phyloP scores from a whole-genome alignment of 2,888 invertebrate genomes.

The Spilosoma lubricipeda region DNA sequence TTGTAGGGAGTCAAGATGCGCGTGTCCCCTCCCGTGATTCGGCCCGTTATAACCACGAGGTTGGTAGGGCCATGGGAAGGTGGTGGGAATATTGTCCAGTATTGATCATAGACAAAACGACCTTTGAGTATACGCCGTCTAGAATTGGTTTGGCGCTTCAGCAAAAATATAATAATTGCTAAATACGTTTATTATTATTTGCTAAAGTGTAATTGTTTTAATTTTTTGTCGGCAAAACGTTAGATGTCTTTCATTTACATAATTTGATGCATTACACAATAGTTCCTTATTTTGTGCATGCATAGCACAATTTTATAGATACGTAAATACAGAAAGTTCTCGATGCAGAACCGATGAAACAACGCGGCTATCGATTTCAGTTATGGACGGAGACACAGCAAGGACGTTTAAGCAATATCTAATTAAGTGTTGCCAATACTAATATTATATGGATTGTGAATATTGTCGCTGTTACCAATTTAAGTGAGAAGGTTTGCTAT shows the following conservation, averaged over 20 bases:
- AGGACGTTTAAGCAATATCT: conserved; percentile 27
- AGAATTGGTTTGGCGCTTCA: neutral
- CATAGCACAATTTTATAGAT: neutral
- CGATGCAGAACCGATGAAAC: conserved; percentile 5
- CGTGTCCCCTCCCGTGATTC: no score
- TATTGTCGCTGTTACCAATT: neutral
- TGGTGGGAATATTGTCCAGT: no score
- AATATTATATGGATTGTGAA: conserved; percentile 7
- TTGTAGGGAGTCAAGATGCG: no score
- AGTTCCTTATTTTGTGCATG: neutral
- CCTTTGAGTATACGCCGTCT: no score
- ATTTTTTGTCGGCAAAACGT: neutral
- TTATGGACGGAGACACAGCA: conserved; percentile 14
- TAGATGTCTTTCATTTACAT: neutral
- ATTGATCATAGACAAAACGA: no score
- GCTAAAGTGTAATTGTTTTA: neutral
- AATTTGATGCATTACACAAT: neutral
- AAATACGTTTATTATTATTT: neutral
- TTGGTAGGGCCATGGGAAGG: no score
- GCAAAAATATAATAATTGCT: neutral
- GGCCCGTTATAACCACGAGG: no score
- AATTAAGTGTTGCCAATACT: conserved; percentile 26
- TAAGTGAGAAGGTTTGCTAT: neutral
- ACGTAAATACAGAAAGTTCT: neutral
- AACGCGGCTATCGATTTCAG: conserved; percentile 30